Base-by-base conservation (phyloP, 1,140 invertebrate species). In the Ips nitidus region DNA sequence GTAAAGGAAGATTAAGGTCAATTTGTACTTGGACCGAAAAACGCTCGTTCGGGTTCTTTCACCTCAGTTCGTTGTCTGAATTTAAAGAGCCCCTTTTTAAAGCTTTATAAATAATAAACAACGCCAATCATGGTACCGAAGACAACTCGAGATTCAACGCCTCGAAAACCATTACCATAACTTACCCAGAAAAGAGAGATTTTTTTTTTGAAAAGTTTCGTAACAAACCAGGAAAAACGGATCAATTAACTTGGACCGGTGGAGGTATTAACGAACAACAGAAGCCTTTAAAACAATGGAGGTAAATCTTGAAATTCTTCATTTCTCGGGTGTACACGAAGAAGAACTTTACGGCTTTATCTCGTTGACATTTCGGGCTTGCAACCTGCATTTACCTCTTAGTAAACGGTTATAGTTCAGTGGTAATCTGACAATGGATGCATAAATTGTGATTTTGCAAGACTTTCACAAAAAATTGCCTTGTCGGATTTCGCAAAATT, bases 261-360 rank as follows among this genome's bases (percentile, higher is more conserved):
- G 67, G 53, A 47, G 56, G 52, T 53, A 63, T 22, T 22, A 22
- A 22, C 22, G 22, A 22, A 22, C 22, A 22, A 22, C 22, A 22
- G 22, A 22, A 22, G 22, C 22, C 22, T 22, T 22, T 22, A 22
- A 22, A 22, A 22, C 22, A 43, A 69, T 63, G 59, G 50, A 55
- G 40, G 59, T 63, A 69, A 69, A 69, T 69, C 67, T 69, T 55
- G 22, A 63, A 63, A 69, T 69, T 63, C 67, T 63, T 69, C 62
- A 63, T 55, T 62, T 63, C 57, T 59, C 58, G 36, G 45, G 59
- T 60, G 59, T 41, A 52, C 67, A 69, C 67, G 67, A 69, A 69
- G 67, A 69, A 69, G 67, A 69, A 69, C 67, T 69, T 69, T 69
- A 69, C 50, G 63, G 61, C 67, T 62, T 69, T 69, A 69, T 69